phyloP scores from a whole-genome alignment of 2,113 vertebrate genomes.

The Alethe diademata region DNA sequence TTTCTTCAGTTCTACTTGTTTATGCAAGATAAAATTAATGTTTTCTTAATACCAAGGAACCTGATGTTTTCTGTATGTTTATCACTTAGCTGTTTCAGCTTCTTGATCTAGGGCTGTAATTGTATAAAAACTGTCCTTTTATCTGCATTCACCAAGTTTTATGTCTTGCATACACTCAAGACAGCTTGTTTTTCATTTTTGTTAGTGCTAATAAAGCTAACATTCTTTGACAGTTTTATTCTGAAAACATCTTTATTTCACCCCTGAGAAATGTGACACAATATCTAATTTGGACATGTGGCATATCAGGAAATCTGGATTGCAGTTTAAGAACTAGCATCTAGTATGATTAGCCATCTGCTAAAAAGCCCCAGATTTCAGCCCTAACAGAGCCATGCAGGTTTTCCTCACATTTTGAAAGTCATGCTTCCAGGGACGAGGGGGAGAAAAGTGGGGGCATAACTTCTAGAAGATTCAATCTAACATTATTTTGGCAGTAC shows the following conservation, averaged over 20 bases:
- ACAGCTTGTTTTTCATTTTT: neutral
- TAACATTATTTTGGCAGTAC: neutral
- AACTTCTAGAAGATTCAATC: neutral
- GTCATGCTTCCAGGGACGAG: neutral
- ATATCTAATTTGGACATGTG: neutral
- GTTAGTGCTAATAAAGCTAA: neutral
- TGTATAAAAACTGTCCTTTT: neutral
- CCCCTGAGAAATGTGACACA: neutral
- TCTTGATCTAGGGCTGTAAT: neutral
- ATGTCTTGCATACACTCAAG: neutral
- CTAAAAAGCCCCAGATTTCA: neutral
- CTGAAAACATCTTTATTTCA: constrained; percentile 4
- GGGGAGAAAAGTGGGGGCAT: rapidly evolving
- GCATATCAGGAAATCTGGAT: neutral
- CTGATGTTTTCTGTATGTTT: neutral
- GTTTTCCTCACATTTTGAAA: neutral
- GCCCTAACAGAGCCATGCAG: neutral
- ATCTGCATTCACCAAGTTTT: neutral
- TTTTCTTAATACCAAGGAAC: neutral
- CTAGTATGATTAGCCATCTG: neutral
- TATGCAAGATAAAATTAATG: neutral
- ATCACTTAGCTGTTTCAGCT: neutral
- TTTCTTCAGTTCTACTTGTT: neutral
- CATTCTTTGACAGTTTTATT: constrained; percentile 2
- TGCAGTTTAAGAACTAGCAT: neutral